Base-by-base conservation (phyloP, 2,888 invertebrate genomes). In the Agrotis segetum region DNA sequence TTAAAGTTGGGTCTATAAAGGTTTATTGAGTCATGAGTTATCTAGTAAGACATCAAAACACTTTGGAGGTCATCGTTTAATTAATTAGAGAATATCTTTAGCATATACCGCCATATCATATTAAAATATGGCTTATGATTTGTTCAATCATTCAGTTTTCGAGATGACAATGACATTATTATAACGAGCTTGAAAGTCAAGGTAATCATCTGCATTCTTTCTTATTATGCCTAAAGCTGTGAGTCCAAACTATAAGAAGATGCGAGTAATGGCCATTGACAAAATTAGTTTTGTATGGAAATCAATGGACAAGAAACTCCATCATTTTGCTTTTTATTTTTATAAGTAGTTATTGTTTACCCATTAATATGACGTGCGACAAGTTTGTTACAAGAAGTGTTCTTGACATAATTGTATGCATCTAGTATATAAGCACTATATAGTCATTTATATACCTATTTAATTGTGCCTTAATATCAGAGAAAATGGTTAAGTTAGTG, bases 381-480 rank as follows among this genome's bases (percentile, higher is more conserved):
- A 11, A n/a, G 24, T 68, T 62, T 75, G 29, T 77, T 75, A 64
- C 55, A 0, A 78, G 58, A 74, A 64, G 66, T 76, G 60, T 68
- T 68, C 56, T 71, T 67, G 52, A 64, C 49, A 65, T 76, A 64
- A 71, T 60, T 77, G 58, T 76, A 75, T 72, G 71, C 69, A 60
- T 21, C 16, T 82, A 83, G 73, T 71, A 68, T 66, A 65, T 82
- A 85, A 82, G 79, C 62, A 68, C 77, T 88, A 84, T 88, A 78
- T 87, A 89, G 89, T 89, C 89, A 89, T 85, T 82, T 80, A 84
- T 80, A 85, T 83, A 85, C 82, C 75, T 85, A 88, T 86, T 86
- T 88, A 87, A 87, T 86, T 86, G 89, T 89, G 89, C 89, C 89
- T 89, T 89, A 89, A 85, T 87, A 85, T 85, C 65, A 72, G 78